Conservation (phyloP, 1,140 invertebrate species). For the Fopius arisanus region DNA sequence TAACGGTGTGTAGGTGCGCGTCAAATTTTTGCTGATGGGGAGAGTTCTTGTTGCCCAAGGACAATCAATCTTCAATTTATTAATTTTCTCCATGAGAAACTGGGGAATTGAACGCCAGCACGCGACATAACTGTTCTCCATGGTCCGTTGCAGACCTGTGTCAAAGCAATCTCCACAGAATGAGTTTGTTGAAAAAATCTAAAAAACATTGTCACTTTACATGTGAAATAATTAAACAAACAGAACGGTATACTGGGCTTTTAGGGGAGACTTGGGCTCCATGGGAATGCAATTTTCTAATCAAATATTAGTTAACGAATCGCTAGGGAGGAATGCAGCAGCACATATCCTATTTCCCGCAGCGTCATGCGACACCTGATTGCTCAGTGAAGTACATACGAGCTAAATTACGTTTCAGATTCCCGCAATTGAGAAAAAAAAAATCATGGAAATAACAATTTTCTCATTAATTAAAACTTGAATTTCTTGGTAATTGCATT, state of each 20-base stretch:
- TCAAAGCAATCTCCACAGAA: too few species aligned
- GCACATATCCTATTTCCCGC: background rate
- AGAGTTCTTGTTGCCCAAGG: constrained; percentile 54
- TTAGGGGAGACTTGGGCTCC: background rate
- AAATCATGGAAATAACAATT: background rate
- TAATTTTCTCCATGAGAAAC: background rate
- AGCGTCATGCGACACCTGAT: background rate
- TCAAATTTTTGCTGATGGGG: constrained; percentile 23
- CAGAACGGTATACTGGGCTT: background rate
- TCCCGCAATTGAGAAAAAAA: background rate
- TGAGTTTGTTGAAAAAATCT: too few species aligned
- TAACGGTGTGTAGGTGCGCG: constrained; percentile 13
- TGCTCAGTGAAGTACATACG: background rate
- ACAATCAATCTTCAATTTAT: constrained; percentile 28
- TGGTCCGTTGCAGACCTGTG: background rate
- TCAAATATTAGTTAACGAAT: background rate
- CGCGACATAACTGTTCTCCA: constrained; percentile 7
- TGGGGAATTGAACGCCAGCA: constrained; percentile 19
- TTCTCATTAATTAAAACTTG: background rate
- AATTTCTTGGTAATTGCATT: too few species aligned
- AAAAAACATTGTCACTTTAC: too few species aligned
- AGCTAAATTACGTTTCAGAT: background rate
- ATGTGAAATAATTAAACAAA: too few species aligned
- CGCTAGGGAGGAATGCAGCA: background rate
- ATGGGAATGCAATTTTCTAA: background rate